Evolutionary conservation across 1,140 invertebrate genomes (phyloP).

Genomic region (Eubasilissa regina): DNA sequence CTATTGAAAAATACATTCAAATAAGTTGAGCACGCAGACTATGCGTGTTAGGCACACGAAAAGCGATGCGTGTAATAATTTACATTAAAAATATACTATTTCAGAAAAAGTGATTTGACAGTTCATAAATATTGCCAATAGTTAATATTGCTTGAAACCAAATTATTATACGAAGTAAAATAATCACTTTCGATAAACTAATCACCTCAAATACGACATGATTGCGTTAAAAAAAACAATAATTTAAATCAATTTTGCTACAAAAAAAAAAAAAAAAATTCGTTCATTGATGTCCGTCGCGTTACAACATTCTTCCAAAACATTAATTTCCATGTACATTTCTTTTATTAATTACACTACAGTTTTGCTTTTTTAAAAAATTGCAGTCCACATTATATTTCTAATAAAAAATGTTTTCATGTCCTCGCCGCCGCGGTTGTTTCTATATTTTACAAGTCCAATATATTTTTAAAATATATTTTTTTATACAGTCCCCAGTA

Average conservation of each 20-base stretch:
- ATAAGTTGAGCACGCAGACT: no score
- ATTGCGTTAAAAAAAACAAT: neutral
- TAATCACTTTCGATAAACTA: no score
- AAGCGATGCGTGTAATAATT: no score
- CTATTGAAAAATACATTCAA: no score
- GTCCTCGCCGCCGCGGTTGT: no score
- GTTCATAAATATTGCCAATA: no score
- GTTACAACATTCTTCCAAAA: neutral
- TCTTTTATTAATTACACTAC: neutral
- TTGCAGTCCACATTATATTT: constrained; percentile 3
- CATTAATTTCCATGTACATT: neutral
- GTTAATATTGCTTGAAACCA: no score
- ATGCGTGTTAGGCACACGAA: no score
- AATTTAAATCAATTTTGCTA: neutral
- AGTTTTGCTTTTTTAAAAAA: constrained; percentile 2
- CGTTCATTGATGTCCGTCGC: neutral
- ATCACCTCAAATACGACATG: no score
- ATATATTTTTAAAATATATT: constrained; percentile 31
- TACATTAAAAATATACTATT: no score
- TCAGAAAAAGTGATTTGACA: no score
- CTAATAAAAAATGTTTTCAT: neutral
- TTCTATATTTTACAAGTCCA: constrained; percentile 20
- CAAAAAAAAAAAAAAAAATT: neutral
- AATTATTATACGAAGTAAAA: no score
- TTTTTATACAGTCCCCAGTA: constrained; percentile 21